Evolutionary conservation across 1,140 invertebrate genomes (phyloP), one percentile per base, ranked within the genome.

Genomic region (Zaprionus tsacasi): DNA sequence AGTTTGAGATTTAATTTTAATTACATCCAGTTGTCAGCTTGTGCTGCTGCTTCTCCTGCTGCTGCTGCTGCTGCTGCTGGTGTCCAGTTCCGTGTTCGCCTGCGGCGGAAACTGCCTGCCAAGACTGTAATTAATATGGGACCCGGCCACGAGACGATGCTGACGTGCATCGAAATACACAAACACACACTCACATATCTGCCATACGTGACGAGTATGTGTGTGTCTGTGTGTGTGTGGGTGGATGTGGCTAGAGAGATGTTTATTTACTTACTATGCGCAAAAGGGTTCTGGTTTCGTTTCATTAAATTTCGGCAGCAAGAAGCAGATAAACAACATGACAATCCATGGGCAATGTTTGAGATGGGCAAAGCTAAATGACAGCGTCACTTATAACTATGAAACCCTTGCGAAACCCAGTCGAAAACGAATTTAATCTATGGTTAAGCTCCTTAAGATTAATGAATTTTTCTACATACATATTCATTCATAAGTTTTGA

Each of bases 1-100:
- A 91, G 87, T 91, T 91, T 91, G 80, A 87, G 87, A 91, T 91
- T 91, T 91, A 91, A 91, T 91, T 91, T 91, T 91, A 91, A 91
- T 91, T 91, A 91, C 86, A 78, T 73, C 57, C 65, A 81, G 80
- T 65, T 61, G 64, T 76, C 73, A 65, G 66, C 64, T 48, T 48
- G 61, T 21, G 21, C 21, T 21, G 21, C 21, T 21, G 21, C 72
- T 64, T 48, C 4, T 5, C 21, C 45, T 25, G 17, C 45, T 3
- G 8, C 15, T 48, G 45, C n/a, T n/a, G n/a, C n/a, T n/a, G 57
- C 59, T 75, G 61, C 52, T 55, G 73, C 57, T 72, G 57, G 63
- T 79, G 71, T 68, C 69, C 68, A 66, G 54, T 55, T 67, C 15
- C 57, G 68, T 72, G 43, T 66, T n/a, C 27, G 85, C 83, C 83